Conservation (phyloP, 37 sponge, comb jelly and placozoan species). For the Aphrocallistes beatrix region DNA sequence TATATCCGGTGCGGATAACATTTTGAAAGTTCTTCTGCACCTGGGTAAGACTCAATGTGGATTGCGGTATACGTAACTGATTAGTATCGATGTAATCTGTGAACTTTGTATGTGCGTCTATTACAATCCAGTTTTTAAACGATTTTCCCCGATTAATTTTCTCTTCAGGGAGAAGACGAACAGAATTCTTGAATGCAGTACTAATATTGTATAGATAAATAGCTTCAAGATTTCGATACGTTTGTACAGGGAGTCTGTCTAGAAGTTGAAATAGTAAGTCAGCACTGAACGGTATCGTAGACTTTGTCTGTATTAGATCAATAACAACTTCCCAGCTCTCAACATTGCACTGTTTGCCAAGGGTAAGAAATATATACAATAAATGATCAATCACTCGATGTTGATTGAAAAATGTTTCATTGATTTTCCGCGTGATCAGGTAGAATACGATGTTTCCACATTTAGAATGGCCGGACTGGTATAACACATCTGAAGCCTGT, state of each 20-base stretch:
- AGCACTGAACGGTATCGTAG: background rate
- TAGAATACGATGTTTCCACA: background rate
- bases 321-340: background rate
- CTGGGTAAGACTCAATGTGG: background rate
- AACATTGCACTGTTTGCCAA: background rate
- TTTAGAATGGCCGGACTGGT: background rate
- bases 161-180: background rate
- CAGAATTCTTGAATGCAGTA: background rate
- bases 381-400: conserved; percentile 3
- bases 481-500: background rate
- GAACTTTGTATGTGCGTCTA: background rate
- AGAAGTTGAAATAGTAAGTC: background rate
- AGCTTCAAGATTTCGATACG: background rate
- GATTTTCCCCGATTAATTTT: background rate
- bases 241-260: background rate
- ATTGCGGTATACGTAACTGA: conserved; percentile 6
- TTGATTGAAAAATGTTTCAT: background rate
- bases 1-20: background rate
- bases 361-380: background rate
- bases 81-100: background rate
- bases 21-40: background rate
- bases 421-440: background rate
- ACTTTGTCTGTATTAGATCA: background rate
- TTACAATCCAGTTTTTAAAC: background rate
- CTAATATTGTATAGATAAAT: background rate